Conservation (phyloP, 2,113 vertebrate species). For the Emydocephalus ijimae region DNA sequence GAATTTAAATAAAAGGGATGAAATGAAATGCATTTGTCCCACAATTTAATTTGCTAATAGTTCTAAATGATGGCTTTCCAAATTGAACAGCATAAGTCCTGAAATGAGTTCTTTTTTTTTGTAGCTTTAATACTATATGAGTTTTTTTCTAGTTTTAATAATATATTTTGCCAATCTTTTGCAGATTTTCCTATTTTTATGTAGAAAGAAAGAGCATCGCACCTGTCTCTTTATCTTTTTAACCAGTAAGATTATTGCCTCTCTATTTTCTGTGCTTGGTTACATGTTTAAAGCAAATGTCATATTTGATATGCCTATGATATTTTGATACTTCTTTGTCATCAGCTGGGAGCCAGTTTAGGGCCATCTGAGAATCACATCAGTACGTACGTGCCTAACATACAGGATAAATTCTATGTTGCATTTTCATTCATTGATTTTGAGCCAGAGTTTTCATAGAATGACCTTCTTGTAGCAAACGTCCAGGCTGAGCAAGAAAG, state of each 20-base stretch:
- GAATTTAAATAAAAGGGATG: neutral
- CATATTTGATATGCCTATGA: neutral
- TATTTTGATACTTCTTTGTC: neutral
- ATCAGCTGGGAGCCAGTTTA: neutral
- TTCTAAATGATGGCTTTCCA: neutral
- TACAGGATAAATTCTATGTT: neutral
- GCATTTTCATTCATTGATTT: neutral
- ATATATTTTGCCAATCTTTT: neutral
- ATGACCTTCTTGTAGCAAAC: neutral
- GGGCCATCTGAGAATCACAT: neutral
- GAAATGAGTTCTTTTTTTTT: neutral
- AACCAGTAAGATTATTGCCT: neutral
- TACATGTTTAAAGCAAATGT: neutral
- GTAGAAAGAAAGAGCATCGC: neutral
- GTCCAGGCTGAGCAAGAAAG: neutral
- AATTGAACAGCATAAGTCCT: neutral
- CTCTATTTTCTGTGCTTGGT: slow-evolving; percentile 8
- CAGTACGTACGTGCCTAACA: neutral
- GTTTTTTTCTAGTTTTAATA: neutral
- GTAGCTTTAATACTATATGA: neutral
- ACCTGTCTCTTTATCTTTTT: neutral
- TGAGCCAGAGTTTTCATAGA: neutral
- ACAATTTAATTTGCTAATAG: neutral
- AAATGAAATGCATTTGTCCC: neutral
- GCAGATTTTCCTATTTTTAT: neutral